Base-by-base conservation (phyloP, 2,113 vertebrate genomes). In the Callocephalon fimbriatum region DNA sequence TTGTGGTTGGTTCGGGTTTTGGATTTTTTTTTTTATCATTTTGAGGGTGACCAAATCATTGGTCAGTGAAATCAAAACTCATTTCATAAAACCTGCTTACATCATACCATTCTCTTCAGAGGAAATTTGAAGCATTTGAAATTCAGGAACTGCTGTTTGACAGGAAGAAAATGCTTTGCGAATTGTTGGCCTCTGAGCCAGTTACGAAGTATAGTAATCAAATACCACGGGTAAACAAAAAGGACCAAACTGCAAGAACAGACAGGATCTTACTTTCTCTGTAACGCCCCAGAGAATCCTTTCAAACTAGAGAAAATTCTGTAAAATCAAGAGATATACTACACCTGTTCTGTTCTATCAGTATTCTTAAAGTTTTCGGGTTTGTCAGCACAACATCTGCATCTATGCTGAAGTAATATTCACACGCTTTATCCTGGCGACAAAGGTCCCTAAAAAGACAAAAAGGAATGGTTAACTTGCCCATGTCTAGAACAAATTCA, bases 321-420 rank as follows among this genome's bases (percentile, higher is more conserved):
- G 37, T 65, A 89, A 45, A 91, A 72, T 32, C 50, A 95, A 47
- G 45, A 93, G 20, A 77, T 37, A 85, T 86, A 92, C 29, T 90
- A 77, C 98, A 99, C 99, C 99, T 99, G 99, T 99, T 99, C 98
- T 99, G 99, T 97, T 99, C 99, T 37, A 99, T 99, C 94, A 99
- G 97, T 87, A 99, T 97, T 97, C 99, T 99, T 98, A 99, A 98
- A 20, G 99, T 99, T 96, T 98, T 98, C 0, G 97, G 97, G 95
- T 99, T 99, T 96, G 99, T 99, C 94, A 99, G 96, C 95, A 99
- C 98, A 5, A 99, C 99, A 89, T 99, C 99, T 21, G 99, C 97
- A 91, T 99, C 99, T 37, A 99, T 97, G 97, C 98, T 99, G 93
- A 99, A 99, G 96, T 99, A 99, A 98, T 98, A 99, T 81, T 98